These are phyloP conservation scores for Mus spicilegus DNA, from an alignment of 2,113 vertebrate species.

Conservation along the genomic window DNA sequence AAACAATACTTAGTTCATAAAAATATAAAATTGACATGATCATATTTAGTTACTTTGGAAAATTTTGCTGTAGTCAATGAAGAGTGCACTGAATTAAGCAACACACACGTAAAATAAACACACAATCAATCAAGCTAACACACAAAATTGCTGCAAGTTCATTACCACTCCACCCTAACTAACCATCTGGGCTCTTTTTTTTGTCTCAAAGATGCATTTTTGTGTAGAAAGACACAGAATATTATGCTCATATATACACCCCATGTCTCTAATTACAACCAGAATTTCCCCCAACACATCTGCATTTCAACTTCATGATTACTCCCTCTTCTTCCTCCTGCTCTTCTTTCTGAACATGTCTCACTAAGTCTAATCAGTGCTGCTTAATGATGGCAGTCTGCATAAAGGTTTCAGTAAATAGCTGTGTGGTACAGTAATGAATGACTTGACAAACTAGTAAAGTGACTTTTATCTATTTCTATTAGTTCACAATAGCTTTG, in stretches of 20 bases:
- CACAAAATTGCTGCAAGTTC: not conserved
- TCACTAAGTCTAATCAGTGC: not conserved
- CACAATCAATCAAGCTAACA: not conserved
- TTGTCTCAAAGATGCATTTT: not conserved
- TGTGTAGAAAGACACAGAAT: not conserved
- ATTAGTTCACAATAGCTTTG: not conserved
- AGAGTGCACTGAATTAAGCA: not conserved
- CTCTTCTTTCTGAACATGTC: not conserved
- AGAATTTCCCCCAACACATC: not conserved
- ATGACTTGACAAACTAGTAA: not conserved
- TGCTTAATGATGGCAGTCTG: not conserved
- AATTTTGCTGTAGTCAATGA: conserved; percentile 1
- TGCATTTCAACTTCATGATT: not conserved
- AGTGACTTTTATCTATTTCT: not conserved
- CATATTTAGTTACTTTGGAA: not conserved
- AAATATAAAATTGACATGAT: not conserved
- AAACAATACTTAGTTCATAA: conserved; percentile 32
- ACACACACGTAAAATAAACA: not conserved
- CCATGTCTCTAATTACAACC: not conserved
- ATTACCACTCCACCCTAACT: no score
- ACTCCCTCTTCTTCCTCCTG: not conserved
- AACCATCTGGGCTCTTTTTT: not conserved
- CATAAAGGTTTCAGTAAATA: not conserved
- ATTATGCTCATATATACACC: not conserved
- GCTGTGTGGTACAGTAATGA: not conserved